Evolutionary conservation across 2,888 invertebrate genomes (phyloP).

Genomic region (Neoascia interrupta): DNA sequence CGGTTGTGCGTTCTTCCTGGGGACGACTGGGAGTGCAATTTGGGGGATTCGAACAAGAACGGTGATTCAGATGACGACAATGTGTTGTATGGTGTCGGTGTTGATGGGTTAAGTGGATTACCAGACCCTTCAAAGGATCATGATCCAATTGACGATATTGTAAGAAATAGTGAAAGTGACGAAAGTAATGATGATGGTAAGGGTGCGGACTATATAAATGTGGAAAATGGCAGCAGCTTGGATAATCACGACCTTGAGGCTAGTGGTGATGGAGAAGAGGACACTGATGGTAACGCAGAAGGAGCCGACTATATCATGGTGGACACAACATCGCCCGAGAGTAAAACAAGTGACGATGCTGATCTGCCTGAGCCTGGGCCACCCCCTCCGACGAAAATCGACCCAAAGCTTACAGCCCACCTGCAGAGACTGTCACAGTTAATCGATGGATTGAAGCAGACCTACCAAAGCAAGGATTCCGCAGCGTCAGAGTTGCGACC

Average conservation of each 20-base stretch:
- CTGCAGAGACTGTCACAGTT: slow-evolving; percentile 78
- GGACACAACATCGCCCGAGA: slow-evolving; percentile 25
- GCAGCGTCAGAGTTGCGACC: slow-evolving; percentile 75
- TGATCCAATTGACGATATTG: slow-evolving; percentile 69
- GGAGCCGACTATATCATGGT: slow-evolving; percentile 69
- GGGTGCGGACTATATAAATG: slow-evolving; percentile 53
- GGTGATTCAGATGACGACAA: slow-evolving; percentile 70
- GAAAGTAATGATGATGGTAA: slow-evolving; percentile 7
- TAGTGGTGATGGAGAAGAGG: slow-evolving; percentile 77
- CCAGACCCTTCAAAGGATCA: slow-evolving; percentile 38
- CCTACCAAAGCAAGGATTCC: slow-evolving; percentile 74
- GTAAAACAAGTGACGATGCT: slow-evolving; percentile 27
- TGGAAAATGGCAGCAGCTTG: slow-evolving; percentile 60
- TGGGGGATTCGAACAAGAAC: slow-evolving; percentile 70
- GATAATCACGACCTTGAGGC: slow-evolving; percentile 72
- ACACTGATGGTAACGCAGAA: slow-evolving; percentile 77
- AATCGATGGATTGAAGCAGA: slow-evolving; percentile 77
- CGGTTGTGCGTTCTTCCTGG: slow-evolving; percentile 78
- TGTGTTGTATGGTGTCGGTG: slow-evolving; percentile 59
- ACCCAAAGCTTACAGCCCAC: slow-evolving; percentile 77
- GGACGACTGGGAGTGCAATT: slow-evolving; percentile 79
- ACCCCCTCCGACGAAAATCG: slow-evolving; percentile 71
- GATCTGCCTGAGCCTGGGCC: slow-evolving; percentile 7
- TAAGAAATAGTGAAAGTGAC: slow-evolving; percentile 71
- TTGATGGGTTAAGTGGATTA: slow-evolving; percentile 19